A percentile compares a stretch with the other conserved stretches of the same genome.
Conservation (phyloP, 2,888 invertebrate species). For the Bembecia ichneumoniformis region DNA sequence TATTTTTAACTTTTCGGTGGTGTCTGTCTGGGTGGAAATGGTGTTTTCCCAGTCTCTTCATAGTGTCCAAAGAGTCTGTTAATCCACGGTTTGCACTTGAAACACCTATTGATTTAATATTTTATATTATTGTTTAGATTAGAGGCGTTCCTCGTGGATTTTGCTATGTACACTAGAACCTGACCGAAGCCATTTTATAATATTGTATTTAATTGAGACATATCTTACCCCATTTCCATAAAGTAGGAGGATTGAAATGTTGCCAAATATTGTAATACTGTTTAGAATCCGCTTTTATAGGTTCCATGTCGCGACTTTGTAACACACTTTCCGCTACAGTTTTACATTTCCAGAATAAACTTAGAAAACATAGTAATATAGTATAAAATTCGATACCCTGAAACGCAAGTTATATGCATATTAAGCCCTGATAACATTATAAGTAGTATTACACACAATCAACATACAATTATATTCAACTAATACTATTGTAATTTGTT, state of each 20-base stretch:
- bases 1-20: slow-evolving; percentile 41
- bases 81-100: slow-evolving; percentile 37
- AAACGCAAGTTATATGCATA: background rate
- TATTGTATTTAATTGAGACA: too few relatives aligned
- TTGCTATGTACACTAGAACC: too few relatives aligned
- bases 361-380: background rate
- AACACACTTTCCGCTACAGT: background rate
- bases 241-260: slow-evolving; percentile 35
- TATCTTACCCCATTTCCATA: slow-evolving; percentile 36
- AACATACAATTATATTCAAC: too few relatives aligned
- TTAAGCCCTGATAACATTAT: too few relatives aligned
- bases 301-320: slow-evolving; percentile 14
- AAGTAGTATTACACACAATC: too few relatives aligned
- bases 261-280: slow-evolving; percentile 30
- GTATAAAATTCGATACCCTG: background rate
- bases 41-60: slow-evolving; percentile 33
- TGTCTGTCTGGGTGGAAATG: slow-evolving; percentile 15
- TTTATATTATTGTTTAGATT: too few relatives aligned
- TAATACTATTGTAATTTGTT: too few relatives aligned
- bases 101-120: slow-evolving; percentile 26
- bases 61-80: slow-evolving; percentile 29
- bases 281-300: slow-evolving; percentile 24
- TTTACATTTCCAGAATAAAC: background rate
- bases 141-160: too few relatives aligned
- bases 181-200: too few relatives aligned